Percentiles rank a stretch among this genome's conserved stretches.
phyloP scores from a whole-genome alignment of 30 jellyfish, hydroid and myxozoan species.

The Pelagia noctiluca region DNA sequence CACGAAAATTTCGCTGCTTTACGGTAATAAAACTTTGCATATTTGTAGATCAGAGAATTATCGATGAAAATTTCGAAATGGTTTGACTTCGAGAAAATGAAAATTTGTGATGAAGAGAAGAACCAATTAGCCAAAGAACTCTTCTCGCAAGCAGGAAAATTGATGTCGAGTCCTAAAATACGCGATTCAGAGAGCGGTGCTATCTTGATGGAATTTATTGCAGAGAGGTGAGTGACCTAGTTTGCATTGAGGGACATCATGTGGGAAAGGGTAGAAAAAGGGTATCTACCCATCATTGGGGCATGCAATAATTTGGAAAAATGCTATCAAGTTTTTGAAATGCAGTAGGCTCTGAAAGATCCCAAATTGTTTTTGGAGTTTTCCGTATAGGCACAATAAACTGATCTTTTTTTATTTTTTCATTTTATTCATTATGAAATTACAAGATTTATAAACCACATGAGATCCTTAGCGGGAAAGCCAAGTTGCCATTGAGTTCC shows the following conservation, averaged over 20 bases:
- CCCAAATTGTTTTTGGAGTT: too few species aligned
- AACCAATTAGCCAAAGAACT: slow-evolving; percentile 24
- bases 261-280: background rate
- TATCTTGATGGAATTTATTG: slow-evolving; percentile 47
- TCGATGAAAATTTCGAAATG: slow-evolving; percentile 57
- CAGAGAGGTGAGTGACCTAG: slow-evolving; percentile 49
- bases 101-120: slow-evolving; percentile 5
- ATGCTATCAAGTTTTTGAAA: too few species aligned
- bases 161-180: slow-evolving; percentile 71
- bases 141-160: slow-evolving; percentile 1
- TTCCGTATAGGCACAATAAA: too few species aligned
- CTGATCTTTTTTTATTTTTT: too few species aligned
- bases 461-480: too few species aligned
- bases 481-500: too few species aligned
- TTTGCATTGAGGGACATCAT: background rate
- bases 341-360: too few species aligned
- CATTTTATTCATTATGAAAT: too few species aligned
- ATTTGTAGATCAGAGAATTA: slow-evolving; percentile 69
- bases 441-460: too few species aligned
- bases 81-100: slow-evolving; percentile 30
- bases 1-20: too few species aligned
- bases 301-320: too few species aligned
- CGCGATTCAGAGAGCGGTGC: slow-evolving; percentile 97
- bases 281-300: background rate
- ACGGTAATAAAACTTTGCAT: too few species aligned